phyloP scores from a whole-genome alignment of 2,888 invertebrate species.

The Brenthis hecate region DNA sequence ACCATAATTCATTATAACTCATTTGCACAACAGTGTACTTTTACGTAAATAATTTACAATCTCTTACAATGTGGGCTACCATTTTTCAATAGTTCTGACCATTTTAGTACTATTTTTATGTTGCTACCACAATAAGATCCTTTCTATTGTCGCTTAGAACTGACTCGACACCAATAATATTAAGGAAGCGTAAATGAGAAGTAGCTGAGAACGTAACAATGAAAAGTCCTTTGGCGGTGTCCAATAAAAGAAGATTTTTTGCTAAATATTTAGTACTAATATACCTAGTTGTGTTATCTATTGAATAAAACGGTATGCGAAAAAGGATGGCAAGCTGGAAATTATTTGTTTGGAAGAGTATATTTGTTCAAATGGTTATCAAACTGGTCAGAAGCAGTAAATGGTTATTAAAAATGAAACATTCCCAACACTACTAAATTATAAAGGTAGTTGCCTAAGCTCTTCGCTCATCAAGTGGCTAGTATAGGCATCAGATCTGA shows the following conservation, averaged over 20 bases:
- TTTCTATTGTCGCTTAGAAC: constrained; percentile 49
- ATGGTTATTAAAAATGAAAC: no score
- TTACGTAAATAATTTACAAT: constrained; percentile 54
- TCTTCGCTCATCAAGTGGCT: no score
- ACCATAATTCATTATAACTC: constrained; percentile 61
- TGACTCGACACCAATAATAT: constrained; percentile 30
- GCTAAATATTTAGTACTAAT: constrained; percentile 19
- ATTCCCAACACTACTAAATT: no score
- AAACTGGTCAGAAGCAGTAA: no score
- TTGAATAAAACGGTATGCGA: not conserved
- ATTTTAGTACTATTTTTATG: constrained; percentile 52
- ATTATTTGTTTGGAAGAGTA: no score
- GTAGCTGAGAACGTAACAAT: constrained; percentile 38
- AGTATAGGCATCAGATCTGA: no score
- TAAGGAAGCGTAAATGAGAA: constrained; percentile 32
- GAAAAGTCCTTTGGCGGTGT: constrained; percentile 22
- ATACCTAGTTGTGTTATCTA: not conserved
- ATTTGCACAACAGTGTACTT: constrained; percentile 59
- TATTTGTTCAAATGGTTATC: no score
- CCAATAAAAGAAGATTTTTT: constrained; percentile 25
- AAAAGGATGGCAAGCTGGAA: no score
- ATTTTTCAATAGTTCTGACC: constrained; percentile 45
- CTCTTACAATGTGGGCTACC: constrained; percentile 59
- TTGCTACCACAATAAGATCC: constrained; percentile 59
- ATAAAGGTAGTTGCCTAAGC: no score